A percentile compares a stretch with the other conserved stretches of the same genome.
Conservation (phyloP, 2,888 invertebrate species). For the Cryptocephalus primarius region DNA sequence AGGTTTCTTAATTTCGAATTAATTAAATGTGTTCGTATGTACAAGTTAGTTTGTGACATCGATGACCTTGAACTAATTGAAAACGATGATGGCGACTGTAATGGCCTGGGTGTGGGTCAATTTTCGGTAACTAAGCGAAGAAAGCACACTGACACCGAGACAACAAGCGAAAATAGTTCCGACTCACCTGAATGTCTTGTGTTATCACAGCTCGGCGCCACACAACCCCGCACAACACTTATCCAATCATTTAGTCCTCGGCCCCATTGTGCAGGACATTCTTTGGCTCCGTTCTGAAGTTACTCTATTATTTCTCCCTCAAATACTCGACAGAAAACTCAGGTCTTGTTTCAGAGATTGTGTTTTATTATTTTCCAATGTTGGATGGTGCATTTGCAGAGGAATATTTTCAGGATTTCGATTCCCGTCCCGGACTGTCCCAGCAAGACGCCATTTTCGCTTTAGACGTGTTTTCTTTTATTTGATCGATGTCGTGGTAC, state of each 20-base stretch:
- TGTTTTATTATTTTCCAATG: constrained; percentile 24
- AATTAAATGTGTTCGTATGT: constrained; percentile 9
- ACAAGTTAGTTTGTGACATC: constrained; percentile 22
- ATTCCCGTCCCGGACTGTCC: constrained; percentile 30
- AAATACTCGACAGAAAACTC: constrained; percentile 14
- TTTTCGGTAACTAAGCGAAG: constrained; percentile 15
- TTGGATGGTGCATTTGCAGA: constrained; percentile 35
- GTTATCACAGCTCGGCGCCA: constrained; percentile 5
- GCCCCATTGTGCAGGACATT: constrained; percentile 15
- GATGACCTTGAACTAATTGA: constrained; percentile 30
- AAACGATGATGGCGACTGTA: constrained; percentile 22
- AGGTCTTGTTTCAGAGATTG: constrained; percentile 8
- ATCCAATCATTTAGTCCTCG: constrained; percentile 12
- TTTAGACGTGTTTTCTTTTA: constrained; percentile 14
- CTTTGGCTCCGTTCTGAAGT: constrained; percentile 10
- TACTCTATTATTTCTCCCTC: constrained; percentile 12
- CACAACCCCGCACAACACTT: constrained; percentile 13
- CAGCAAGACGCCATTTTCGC: constrained; percentile 34
- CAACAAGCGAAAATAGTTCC: constrained; percentile 7
- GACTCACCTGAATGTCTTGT: no score
- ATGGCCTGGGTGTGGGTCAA: constrained; percentile 28
- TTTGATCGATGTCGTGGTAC: neutral
- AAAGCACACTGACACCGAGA: constrained; percentile 9
- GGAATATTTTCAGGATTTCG: constrained; percentile 27
- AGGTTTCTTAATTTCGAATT: constrained; percentile 4